Base-by-base conservation (phyloP, 2,888 invertebrate species). In the Hetaerina titia region DNA sequence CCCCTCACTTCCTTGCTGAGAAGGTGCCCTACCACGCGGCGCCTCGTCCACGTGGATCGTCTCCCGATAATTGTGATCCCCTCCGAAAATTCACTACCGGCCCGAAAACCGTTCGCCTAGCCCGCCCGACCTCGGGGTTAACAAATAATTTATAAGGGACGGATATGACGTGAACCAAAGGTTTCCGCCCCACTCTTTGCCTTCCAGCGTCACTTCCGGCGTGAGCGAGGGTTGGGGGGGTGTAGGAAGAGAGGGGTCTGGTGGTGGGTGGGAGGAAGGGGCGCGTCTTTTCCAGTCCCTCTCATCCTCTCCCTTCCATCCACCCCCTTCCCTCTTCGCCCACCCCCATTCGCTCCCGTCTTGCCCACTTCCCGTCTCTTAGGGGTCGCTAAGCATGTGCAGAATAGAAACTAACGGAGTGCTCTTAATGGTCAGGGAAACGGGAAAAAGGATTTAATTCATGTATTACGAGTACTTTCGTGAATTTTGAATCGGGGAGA, bases 81-180 rank as follows among this genome's bases (percentile, higher is more conserved):
- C 11, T 25, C 31, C 31, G 31, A 81, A 81, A 81, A 81, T 81
- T 81, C 25, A 81, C 31, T 81, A 25, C 81, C 81, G 31, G 81
- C 15, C 25, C 81, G 81, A 81, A 81, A 81, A 81, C 81, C 81
- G 31, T 81, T 81, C 81, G 31, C 81, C 13, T 81, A 2, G 25
- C 81, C 81, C 11, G 9, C 9, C 69, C 81, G 81, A 13, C n/a
- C 81, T 81, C n/a, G 81, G 81, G 81, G 31, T 81, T 81, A 31
- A 81, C 81, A 31, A 81, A 81, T 81, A 81, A 81, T 81, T 81
- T 81, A 81, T 13, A 31, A 11, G 31, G 89, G 89, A 89, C 89
- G 89, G 89, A 89, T 89, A n/a, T 89, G 89, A 89, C 89, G 89
- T 89, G 89, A 57, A 58, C 57, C 89, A 19, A 89, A n/a, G 89